Base-by-base conservation (phyloP, 2,888 invertebrate species). In the Sphaerophoria taeniata region DNA sequence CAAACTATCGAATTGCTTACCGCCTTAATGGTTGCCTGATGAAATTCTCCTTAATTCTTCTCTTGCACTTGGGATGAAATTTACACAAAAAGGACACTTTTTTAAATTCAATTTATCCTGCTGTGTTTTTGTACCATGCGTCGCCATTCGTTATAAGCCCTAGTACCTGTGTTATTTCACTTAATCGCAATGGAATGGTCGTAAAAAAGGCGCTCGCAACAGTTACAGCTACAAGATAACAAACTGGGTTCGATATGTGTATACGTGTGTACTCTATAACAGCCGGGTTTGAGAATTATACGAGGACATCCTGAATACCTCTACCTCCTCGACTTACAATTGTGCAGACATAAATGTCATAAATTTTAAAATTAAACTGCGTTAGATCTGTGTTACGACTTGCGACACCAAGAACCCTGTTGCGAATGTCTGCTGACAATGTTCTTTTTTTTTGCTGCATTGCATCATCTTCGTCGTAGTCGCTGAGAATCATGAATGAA, bases 141-240 rank as follows among this genome's bases (percentile, higher is more conserved):
- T 24, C 24, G 24, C 24, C 24, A 24, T 76, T 53, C 73, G 76
- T 87, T 86, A 82, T 85, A 77, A 82, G 75, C 55, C 74, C 53
- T 70, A 75, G 80, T 86, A 86, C 86, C 86, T 82, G 86, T 86
- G 82, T 86, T 86, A 86, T 86, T 86, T 86, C 82, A 86, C 82
- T 82, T 86, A 82, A 85, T 85, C 70, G 81, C 85, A 76, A 16
- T 73, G 81, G 69, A 81, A 73, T 81, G 61, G 81, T 85, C 81
- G 58, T 85, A 85, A 85, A 85, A 85, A 81, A 85, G 81, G 81
- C 58, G 36, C 81, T 76, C 75, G 71, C 67, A 73, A 76, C 72
- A 81, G 65, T 85, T 77, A 70, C 74, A 72, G 71, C 16, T 65
- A 78, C 53, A 49, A 82, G 82, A 82, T 80, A 81, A 74, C 76